phyloP scores from a whole-genome alignment of 2,113 vertebrate genomes.

The rabbit (Oryctolagus cuniculus) region mOryCun1.1 NC_091441.1:32838001-32838500 shows the following conservation, averaged over 20 bases:
- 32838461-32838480: slow-evolving; percentile 29
- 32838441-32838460: background rate
- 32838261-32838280: background rate
- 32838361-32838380: background rate
- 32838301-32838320: background rate
- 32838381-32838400: background rate
- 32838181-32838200: background rate
- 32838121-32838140: slow-evolving; percentile 46
- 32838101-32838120: slow-evolving; percentile 45
- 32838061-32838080: background rate
- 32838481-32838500: slow-evolving; percentile 9
- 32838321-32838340: slow-evolving; percentile 6
- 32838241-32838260: background rate
- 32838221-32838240: background rate
- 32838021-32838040: background rate
- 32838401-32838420: background rate
- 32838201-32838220: background rate
- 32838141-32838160: slow-evolving; percentile 47
- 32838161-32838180: slow-evolving; percentile 4
- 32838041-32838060: background rate
- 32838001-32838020: background rate
- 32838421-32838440: background rate
- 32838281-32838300: background rate
- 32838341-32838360: slow-evolving; percentile 25
- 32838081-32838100: slow-evolving; percentile 14